Evolutionary conservation across 2,797 vertebrate genomes (phyloP).

Genomic region (Mormyrops attenuatus): DNA sequence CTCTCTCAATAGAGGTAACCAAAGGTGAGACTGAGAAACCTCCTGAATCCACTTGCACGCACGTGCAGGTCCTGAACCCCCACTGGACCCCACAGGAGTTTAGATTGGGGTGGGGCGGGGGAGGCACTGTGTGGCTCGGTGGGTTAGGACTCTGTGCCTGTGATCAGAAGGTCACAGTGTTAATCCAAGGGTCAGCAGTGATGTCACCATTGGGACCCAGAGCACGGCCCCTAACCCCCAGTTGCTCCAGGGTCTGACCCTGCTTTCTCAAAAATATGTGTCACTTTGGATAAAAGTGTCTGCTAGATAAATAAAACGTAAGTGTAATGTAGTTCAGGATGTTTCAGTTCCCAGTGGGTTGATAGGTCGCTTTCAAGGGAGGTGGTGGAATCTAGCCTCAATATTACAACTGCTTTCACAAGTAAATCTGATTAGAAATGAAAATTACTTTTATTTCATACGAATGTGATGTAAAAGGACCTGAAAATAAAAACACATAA

Average conservation of each 20-base stretch:
- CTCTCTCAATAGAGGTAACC: constrained; percentile 58
- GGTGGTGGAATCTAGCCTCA: neutral
- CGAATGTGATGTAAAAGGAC: neutral
- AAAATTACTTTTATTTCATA: neutral
- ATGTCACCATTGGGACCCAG: neutral
- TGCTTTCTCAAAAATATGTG: neutral
- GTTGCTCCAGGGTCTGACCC: neutral
- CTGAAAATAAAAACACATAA: neutral
- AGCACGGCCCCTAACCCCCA: neutral
- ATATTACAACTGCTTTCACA: neutral
- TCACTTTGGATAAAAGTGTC: neutral
- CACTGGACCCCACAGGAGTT: neutral
- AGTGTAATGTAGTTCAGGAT: neutral
- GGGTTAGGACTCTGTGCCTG: neutral
- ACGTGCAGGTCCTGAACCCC: neutral
- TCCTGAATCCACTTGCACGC: neutral
- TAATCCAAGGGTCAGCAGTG: neutral
- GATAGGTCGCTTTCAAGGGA: neutral
- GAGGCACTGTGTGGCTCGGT: neutral
- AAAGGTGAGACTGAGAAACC: constrained; percentile 55
- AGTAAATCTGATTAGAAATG: neutral
- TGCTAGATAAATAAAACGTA: neutral
- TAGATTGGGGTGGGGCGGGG: neutral
- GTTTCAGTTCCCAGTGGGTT: neutral
- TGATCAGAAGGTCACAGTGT: neutral